Percentiles rank a stretch among this genome's conserved stretches.
Conservation (phyloP, 2,797 vertebrate species). For the Phaenicophaeus curvirostris region DNA sequence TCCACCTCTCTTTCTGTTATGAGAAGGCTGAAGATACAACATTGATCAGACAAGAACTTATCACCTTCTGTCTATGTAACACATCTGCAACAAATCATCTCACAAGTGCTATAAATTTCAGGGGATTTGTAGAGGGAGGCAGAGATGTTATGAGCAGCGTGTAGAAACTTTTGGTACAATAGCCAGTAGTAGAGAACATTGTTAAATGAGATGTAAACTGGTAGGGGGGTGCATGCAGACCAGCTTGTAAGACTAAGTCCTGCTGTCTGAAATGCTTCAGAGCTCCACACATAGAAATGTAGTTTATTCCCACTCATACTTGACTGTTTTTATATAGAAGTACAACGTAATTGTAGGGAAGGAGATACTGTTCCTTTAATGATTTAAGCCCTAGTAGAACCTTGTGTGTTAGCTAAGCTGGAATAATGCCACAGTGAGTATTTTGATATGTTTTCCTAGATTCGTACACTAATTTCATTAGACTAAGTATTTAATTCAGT, state of each 20-base stretch:
- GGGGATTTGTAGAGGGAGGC: background rate
- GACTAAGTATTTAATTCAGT: background rate
- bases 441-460: background rate
- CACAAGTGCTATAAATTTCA: background rate
- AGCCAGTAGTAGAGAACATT: background rate
- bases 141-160: background rate
- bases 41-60: constrained; percentile 29
- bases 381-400: background rate
- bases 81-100: background rate
- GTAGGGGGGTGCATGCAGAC: background rate
- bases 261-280: background rate
- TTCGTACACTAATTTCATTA: background rate
- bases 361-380: background rate
- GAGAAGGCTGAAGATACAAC: background rate
- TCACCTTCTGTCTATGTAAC: background rate
- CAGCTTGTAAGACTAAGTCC: background rate
- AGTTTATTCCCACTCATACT: background rate
- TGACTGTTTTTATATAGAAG: background rate
- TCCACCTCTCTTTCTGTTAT: background rate
- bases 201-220: background rate
- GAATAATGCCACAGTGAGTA: background rate
- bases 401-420: background rate
- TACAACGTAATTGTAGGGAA: background rate
- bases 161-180: constrained; percentile 28
- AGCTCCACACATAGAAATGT: background rate